These are phyloP conservation scores for Drosophila maculinotata DNA, from an alignment of 2,888 invertebrate genomes.

Conservation along the genomic window DNA sequence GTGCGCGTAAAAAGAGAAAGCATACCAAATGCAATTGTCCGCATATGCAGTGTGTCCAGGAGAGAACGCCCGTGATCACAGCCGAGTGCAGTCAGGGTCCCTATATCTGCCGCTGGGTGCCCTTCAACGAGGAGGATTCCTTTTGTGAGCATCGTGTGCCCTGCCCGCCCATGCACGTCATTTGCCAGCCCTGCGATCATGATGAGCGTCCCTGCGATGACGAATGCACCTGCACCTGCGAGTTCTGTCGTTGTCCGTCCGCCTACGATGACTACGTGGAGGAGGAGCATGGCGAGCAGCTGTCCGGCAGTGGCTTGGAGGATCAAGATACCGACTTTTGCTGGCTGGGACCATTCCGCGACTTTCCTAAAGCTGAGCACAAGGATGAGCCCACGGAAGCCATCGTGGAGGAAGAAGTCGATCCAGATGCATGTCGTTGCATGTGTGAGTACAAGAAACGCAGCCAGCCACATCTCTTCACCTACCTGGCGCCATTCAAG, in stretches of 20 bases:
- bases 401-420: conserved; percentile 2
- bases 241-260: conserved; percentile 47
- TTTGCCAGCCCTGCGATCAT: conserved; percentile 63
- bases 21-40: conserved; percentile 57
- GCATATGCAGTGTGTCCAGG: conserved; percentile 50
- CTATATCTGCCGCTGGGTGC: conserved; percentile 75
- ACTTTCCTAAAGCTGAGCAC: conserved; percentile 10
- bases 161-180: conserved; percentile 49
- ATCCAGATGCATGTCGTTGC: conserved; percentile 49
- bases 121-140: conserved; percentile 41
- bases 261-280: conserved; percentile 39
- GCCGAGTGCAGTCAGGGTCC: conserved; percentile 79
- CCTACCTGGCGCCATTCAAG: conserved; percentile 54
- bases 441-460: conserved; percentile 49
- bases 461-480: conserved; percentile 55
- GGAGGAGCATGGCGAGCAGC: conserved; percentile 52
- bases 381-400: neutral
- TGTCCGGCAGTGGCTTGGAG: conserved; percentile 56
- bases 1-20: conserved; percentile 4
- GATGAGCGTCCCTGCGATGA: conserved; percentile 41
- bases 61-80: conserved; percentile 49
- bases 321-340: conserved; percentile 67
- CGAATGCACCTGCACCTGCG: conserved; percentile 66
- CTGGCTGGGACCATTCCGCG: conserved; percentile 62
- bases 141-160: conserved; percentile 46